Evolutionary conservation across 2,797 vertebrate genomes (phyloP), one percentile per base, ranked within the genome.

Genomic region (Pseudopleuronectes americanus): DNA sequence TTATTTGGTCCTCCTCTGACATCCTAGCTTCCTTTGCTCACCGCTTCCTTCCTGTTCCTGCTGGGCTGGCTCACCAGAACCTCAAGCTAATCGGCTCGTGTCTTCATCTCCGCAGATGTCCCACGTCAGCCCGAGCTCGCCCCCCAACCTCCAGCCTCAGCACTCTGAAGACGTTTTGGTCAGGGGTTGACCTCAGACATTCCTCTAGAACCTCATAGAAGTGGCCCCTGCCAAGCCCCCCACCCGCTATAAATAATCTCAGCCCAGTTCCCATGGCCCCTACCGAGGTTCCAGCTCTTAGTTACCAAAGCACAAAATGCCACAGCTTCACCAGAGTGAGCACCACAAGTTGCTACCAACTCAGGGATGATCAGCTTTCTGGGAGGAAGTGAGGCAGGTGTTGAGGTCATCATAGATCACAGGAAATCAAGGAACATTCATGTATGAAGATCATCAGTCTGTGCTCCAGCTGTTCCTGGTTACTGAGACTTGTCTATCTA

Each of bases 191-290:
- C 92, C 91, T 88, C 80, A 84, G 84, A 92, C 92, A 95, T 94
- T 92, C 92, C 88, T 94, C 74, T 74, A 74, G 88, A 90, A 87
- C 88, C 88, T 91, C 77, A 79, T 79, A 80, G 84, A 88, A 86
- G 84, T 85, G 75, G 79, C 68, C 85, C 69, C 76, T 86, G 84
- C 89, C 86, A 87, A 85, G 64, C 75, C 74, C 65, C 71, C 67
- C 26, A 68, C 76, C 53, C 57, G 67, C 88, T 94, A 94, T 92
- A 93, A 94, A 94, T 94, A 94, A 85, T 82, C 70, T 51, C 75
- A 87, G 83, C 81, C 77, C 79, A 84, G 89, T 95, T 95, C 94
- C 93, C 94, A 95, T 93, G 92, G 90, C 83, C 89, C 85, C 84
- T 84, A 84, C 81, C 17, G 23, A 77, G 69, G 77, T 84, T 76